These are phyloP conservation scores for Himalopsyche kuldschensis DNA, from an alignment of 2,888 invertebrate genomes.

Conservation along the genomic window DNA sequence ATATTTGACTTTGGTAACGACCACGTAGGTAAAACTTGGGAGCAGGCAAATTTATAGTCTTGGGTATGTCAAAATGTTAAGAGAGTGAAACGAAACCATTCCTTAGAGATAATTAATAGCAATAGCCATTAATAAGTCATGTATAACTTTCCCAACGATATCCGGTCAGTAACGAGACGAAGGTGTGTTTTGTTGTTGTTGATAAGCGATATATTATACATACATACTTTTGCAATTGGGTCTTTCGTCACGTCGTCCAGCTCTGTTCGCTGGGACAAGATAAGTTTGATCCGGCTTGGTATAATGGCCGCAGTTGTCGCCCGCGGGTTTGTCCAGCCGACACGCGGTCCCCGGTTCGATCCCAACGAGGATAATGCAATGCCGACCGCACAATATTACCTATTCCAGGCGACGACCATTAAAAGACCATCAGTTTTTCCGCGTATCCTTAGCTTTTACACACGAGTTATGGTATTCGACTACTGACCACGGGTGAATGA, in stretches of 20 bases:
- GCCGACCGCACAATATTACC: not conserved
- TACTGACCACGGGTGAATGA: not conserved
- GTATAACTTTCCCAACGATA: too few relatives aligned
- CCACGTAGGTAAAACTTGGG: too few relatives aligned
- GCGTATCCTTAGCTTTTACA: conserved; percentile 16
- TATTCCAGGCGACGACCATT: conserved; percentile 14
- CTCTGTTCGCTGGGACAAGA: not conserved
- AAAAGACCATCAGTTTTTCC: conserved; percentile 31
- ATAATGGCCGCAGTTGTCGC: not conserved
- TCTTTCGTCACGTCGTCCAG: not conserved
- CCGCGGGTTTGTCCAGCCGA: not conserved
- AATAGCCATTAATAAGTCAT: too few relatives aligned
- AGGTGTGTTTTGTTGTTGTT: too few relatives aligned
- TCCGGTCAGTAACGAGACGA: too few relatives aligned
- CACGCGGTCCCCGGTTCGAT: not conserved
- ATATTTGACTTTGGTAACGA: too few relatives aligned
- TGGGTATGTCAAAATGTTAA: too few relatives aligned
- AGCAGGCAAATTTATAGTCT: too few relatives aligned
- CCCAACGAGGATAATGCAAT: not conserved
- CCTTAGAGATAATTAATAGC: too few relatives aligned
- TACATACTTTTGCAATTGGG: too few relatives aligned
- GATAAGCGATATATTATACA: too few relatives aligned
- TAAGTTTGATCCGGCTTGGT: not conserved
- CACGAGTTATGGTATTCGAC: not conserved
- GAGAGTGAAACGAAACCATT: too few relatives aligned